Evolutionary conservation across 1,140 invertebrate genomes (phyloP), one percentile per base, ranked within the genome.

Genomic region (Littorina saxatilis): DNA sequence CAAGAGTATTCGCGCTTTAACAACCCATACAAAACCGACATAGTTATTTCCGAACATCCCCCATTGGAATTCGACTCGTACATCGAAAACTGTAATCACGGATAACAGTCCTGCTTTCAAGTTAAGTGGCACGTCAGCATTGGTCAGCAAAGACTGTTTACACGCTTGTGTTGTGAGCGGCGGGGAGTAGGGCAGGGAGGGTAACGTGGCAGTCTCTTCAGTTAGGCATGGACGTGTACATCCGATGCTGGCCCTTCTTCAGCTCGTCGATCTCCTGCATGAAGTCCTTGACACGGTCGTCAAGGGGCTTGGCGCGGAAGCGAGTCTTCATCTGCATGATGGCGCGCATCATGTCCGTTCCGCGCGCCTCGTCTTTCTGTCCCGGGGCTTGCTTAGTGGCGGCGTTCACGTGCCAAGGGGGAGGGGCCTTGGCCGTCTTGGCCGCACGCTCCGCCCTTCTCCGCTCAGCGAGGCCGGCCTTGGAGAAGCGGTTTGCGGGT

Each of bases 221-320:
- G n/a, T n/a, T n/a, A n/a, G n/a, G n/a, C n/a, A n/a, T n/a, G n/a
- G n/a, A n/a, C n/a, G n/a, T n/a, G 43, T 47, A 47, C 43, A 17
- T 17, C 7, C 43, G 7, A 9, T 17, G 43, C 17, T 17, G 43
- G 17, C 43, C 43, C 17, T 47, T 17, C 23, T 47, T 15, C 70
- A 73, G 70, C 11, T 73, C 70, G n/a, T 73, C 43, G 20, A 73
- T 39, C 20, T 73, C 70, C 40, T 29, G 32, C 39, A 73, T 73
- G 43, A 73, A 73, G 23, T 73, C 70, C 70, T 73, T 73, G 40
- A 73, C 39, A 2, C 70, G 40, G 40, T 73, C 70, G 40, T 73
- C 70, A 7, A 73, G 70, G 0, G 70, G 70, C 43, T 73, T 73
- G 58, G 58, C 58, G 9, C 58, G 20, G 43, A 47, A 47, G 40